Conservation (phyloP, 1,140 invertebrate species). For the Bombyx mori region ASM3026992v2 NC_085119.1:7267001-7267500, state of each 20-base stretch:
- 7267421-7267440: neutral
- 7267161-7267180: constrained; percentile 44
- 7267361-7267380: too few species aligned
- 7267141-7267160: constrained; percentile 62
- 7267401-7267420: too few species aligned
- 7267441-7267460: constrained; percentile 4
- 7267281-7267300: neutral
- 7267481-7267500: constrained; percentile 61
- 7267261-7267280: too few species aligned
- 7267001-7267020: constrained; percentile 64
- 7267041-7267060: constrained; percentile 21
- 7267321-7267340: too few species aligned
- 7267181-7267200: constrained; percentile 19
- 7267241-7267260: neutral
- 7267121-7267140: constrained; percentile 68
- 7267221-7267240: constrained; percentile 14
- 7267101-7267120: constrained; percentile 68
- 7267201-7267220: constrained; percentile 57
- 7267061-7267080: constrained; percentile 40
- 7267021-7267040: constrained; percentile 48
- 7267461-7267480: constrained; percentile 42
- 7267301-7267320: neutral
- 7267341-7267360: too few species aligned
- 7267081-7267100: constrained; percentile 37
- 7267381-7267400: too few species aligned